Base-by-base conservation (phyloP, 2,888 invertebrate genomes). In the Creontiades dilutus region DNA sequence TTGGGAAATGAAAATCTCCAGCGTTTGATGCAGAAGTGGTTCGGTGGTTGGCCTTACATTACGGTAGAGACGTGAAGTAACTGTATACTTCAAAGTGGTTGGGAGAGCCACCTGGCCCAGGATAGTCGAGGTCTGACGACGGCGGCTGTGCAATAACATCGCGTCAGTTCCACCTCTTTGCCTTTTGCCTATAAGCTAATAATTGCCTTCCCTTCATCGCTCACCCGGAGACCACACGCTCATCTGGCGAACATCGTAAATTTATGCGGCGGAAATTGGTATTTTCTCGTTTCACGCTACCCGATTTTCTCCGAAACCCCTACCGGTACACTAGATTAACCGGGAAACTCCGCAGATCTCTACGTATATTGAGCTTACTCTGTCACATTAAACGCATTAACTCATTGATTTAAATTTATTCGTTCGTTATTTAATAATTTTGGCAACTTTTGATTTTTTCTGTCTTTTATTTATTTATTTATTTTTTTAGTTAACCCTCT, bases 111-210 rank as follows among this genome's bases (percentile, higher is more conserved):
- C 12, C 68, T 12, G 68, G 19, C n/a, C 5, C n/a, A 57, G n/a
- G 57, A 57, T 57, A 57, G 57, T 5, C 7, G 57, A 57, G 68
- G 68, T 23, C 23, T 68, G 68, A 68, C 4, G 23, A 68, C 4
- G 68, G 68, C 68, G 27, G 27, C 57, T 1, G 68, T 13, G 68
- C 68, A 68, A 68, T 68, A 68, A 68, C 68, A 12, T 27, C 68
- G 68, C 68, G 68, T 68, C 68, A 68, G 27, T 68, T 68, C 68
- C 68, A 68, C 68, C 68, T 68, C 68, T 68, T 68, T 68, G 68
- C 68, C 27, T 68, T 57, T n/a, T n/a, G n/a, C 68, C 68, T 68
- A 68, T 68, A 68, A 68, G 68, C 68, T 9, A 68, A 68, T 68
- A 68, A 68, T 68, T 68, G 68, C 68, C 23, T 23, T 23, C 68